A percentile compares a stretch with the other conserved stretches of the same genome.
Conservation (phyloP, 2,888 invertebrate genomes). For the Himalopsyche tibetana region DNA sequence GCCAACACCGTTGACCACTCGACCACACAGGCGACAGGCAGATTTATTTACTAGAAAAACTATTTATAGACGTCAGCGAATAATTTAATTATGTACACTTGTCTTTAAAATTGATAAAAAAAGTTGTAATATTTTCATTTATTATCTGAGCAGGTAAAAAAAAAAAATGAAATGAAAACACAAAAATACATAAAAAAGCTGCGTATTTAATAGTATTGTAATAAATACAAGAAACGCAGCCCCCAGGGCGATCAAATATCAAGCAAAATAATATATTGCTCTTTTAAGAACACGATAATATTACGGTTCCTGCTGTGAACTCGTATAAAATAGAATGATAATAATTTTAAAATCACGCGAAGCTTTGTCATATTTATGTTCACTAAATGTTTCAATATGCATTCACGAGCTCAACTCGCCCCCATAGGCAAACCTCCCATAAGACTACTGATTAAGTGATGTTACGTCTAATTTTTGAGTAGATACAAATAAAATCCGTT, state of each 20-base stretch:
- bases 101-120: no score
- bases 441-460: slow-evolving; percentile 6
- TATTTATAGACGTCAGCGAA: no score
- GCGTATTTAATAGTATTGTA: neutral
- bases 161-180: no score
- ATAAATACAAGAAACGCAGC: slow-evolving; percentile 43
- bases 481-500: no score
- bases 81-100: no score
- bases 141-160: no score
- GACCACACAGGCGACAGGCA: no score
- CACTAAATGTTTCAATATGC: slow-evolving; percentile 47
- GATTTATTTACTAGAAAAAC: no score
- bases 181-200: no score
- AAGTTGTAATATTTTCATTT: no score
- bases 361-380: slow-evolving; percentile 45
- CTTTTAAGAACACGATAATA: slow-evolving; percentile 56
- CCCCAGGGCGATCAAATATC: slow-evolving; percentile 50
- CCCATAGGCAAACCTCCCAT: neutral
- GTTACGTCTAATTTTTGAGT: neutral
- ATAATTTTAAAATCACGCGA: slow-evolving; percentile 62
- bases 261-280: slow-evolving; percentile 57
- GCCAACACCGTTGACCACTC: no score
- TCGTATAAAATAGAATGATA: slow-evolving; percentile 57
- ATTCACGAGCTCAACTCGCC: slow-evolving; percentile 10
- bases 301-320: slow-evolving; percentile 57